Evolutionary conservation across 1,140 invertebrate species (phyloP).

Genomic region (Microplitis mediator): DNA sequence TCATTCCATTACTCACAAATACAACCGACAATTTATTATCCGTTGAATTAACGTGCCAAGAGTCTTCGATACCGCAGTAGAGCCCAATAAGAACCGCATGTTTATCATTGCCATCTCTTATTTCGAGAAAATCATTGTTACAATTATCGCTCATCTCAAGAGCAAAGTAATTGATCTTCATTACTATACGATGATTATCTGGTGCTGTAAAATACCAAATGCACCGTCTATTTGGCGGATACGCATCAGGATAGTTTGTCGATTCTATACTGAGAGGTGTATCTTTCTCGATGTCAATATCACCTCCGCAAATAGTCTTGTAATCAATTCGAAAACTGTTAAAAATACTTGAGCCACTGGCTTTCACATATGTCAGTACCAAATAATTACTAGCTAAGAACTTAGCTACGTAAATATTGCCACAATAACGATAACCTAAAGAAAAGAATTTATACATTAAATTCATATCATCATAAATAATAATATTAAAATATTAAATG

Average conservation of each 20-base stretch:
- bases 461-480: no score
- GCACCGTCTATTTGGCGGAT: no score
- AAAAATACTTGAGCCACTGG: constrained; percentile 67
- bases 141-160: constrained; percentile 98
- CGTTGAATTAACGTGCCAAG: constrained; percentile 84
- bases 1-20: constrained; percentile 95
- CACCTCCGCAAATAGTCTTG: constrained; percentile 93
- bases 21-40: constrained; percentile 91
- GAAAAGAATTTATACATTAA: no score
- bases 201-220: no score
- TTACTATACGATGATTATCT: no score
- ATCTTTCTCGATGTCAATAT: constrained; percentile 61
- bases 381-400: constrained; percentile 79
- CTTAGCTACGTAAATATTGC: constrained; percentile 66
- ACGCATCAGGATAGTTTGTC: no score
- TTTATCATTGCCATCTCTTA: constrained; percentile 78
- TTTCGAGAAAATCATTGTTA: constrained; percentile 94
- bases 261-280: no score
- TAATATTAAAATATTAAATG: no score
- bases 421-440: no score
- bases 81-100: constrained; percentile 86
- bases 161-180: constrained; percentile 65
- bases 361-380: constrained; percentile 82
- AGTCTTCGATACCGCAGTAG: constrained; percentile 94
- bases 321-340: constrained; percentile 82